Evolutionary conservation across 2,113 vertebrate species (phyloP), one percentile per base, ranked within the genome.

Genomic region (Petromus typicus): DNA sequence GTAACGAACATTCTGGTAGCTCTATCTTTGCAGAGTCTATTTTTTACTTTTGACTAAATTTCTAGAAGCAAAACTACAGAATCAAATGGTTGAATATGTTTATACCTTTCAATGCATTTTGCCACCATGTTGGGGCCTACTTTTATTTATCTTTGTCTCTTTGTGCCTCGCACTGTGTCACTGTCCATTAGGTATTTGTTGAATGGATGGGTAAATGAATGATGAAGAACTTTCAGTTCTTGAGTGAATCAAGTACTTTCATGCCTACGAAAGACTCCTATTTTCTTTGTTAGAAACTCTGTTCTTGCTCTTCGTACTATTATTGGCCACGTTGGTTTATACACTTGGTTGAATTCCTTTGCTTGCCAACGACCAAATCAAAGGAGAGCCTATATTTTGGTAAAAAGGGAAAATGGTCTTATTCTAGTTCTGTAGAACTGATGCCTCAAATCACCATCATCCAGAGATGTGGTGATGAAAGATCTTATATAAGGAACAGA

Each of bases 121-220:
- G 51, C 43, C 64, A 86, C 45, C 10, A 76, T 79, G 32, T 40
- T 43, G 37, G 67, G 17, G 59, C 23, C 3, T 61, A 32, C 75
- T 89, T 93, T 89, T 66, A 30, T 76, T 69, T 63, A 64, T 59
- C 34, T 89, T 63, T 78, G 37, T 86, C 45, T 95, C 45, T 75
- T 54, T 51, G 59, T 78, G 54, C 54, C 85, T 86, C 30, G 27
- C 48, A 45, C 80, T 71, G 75, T 45, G 37, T 25, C 40, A 37
- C 54, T 32, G 34, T n/a, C 32, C 67, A 48, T 22, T 27, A 54
- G 30, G 67, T 2, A 2, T 92, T 54, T 85, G 69, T 54, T 79
- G 51, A 73, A 30, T 32, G 10, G 54, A n/a, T 30, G 34, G 54
- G 17, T 14, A 22, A 61, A 43, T 84, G 56, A 48, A 84, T 78